Percentiles rank a stretch among this genome's conserved stretches.
Conservation (phyloP, 2,797 vertebrate species). For the Petrocephalus sullivani region DNA sequence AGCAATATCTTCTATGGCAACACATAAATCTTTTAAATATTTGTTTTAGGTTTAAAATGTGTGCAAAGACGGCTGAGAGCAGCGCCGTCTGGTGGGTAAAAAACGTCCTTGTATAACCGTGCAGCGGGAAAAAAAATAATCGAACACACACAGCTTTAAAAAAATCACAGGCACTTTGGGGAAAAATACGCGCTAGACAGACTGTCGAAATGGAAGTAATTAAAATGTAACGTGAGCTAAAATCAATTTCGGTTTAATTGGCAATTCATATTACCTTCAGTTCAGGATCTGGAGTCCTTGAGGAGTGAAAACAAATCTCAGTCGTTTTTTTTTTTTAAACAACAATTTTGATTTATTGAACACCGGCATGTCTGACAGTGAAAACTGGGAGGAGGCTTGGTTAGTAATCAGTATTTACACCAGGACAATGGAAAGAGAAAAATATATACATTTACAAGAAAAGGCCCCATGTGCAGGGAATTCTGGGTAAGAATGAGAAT, state of each 20-base stretch:
- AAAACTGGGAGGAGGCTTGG: slow-evolving; percentile 75
- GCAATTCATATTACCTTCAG: not conserved
- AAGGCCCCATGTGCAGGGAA: slow-evolving; percentile 63
- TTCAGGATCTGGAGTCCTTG: not conserved
- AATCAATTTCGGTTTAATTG: not conserved
- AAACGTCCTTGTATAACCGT: not conserved
- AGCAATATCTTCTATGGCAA: not conserved
- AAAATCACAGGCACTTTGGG: not conserved
- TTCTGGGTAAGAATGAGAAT: slow-evolving; percentile 64
- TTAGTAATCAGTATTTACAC: slow-evolving; percentile 95
- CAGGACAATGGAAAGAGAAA: slow-evolving; percentile 75
- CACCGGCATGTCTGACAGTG: slow-evolving; percentile 80
- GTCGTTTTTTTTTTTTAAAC: slow-evolving; percentile 53
- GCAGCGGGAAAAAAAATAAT: not conserved
- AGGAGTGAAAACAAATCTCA: not conserved
- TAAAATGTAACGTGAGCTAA: not conserved
- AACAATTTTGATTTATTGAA: slow-evolving; percentile 66
- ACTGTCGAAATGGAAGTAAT: not conserved
- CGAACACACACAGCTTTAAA: not conserved
- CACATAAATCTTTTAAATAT: slow-evolving; percentile 9
- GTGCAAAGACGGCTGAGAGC: not conserved
- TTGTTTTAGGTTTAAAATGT: slow-evolving; percentile 8
- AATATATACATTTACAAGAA: slow-evolving; percentile 63
- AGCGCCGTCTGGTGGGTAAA: not conserved
- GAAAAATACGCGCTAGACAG: not conserved